These are phyloP conservation scores for Troides aeacus DNA, from an alignment of 2,888 invertebrate genomes.

Conservation along the genomic window DNA sequence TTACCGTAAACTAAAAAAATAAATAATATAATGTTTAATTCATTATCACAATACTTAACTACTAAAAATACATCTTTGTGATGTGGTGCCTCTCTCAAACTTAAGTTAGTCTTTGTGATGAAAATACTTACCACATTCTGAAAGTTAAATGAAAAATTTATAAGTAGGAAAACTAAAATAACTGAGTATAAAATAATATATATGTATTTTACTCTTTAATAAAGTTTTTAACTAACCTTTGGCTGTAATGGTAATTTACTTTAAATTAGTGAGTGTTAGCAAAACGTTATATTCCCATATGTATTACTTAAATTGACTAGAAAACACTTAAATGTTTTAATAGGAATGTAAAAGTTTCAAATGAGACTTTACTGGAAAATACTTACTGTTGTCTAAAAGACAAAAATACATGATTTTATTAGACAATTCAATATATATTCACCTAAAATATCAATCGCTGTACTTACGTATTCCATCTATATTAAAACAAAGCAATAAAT, in stretches of 20 bases:
- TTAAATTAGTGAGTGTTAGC: neutral
- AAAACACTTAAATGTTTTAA: neutral
- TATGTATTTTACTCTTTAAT: neutral
- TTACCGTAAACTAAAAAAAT: no score
- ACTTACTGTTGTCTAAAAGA: slow-evolving; percentile 23
- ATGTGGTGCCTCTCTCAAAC: no score
- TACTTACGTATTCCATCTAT: slow-evolving; percentile 19
- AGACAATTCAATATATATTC: neutral
- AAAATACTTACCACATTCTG: slow-evolving; percentile 19
- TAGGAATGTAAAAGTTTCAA: neutral
- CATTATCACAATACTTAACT: no score
- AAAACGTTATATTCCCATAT: neutral
- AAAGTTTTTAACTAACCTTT: slow-evolving; percentile 6
- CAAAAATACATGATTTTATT: neutral
- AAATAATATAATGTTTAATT: no score
- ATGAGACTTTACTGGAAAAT: neutral
- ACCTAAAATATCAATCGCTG: neutral
- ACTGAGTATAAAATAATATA: neutral
- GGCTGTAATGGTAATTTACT: slow-evolving; percentile 10
- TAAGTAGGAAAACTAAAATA: neutral
- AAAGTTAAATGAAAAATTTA: neutral
- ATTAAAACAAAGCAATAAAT: neutral
- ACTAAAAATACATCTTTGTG: no score
- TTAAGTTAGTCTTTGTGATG: neutral
- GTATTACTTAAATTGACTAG: neutral